Evolutionary conservation across 2,888 invertebrate species (phyloP), one percentile per base, ranked within the genome.

Genomic region (Chrysomela aeneicollis): DNA sequence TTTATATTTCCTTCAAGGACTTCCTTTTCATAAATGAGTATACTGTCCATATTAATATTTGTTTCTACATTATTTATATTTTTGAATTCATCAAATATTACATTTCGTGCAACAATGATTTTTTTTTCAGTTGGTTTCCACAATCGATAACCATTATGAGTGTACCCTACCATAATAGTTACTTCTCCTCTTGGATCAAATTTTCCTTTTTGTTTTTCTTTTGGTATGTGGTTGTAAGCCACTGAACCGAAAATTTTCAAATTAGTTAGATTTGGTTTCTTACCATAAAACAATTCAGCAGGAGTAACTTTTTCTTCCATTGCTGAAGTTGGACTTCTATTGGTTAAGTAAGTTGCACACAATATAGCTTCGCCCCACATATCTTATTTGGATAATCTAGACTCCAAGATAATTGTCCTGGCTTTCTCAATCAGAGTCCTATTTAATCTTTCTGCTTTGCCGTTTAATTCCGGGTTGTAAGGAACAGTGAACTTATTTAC

Each of bases 121-220:
- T 26, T 26, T 26, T 8, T 26, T 26, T 26, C 26, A 8, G 26
- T 5, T 26, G 26, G 26, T 26, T 26, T 49, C 18, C 10, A 18
- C 12, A 53, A 9, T 2, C 35, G 18, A 26, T 22, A 52, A 3
- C 52, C 52, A 26, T 52, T 52, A 52, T 2, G 18, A 12, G 26
- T 21, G 21, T 52, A 52, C n/a, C 52, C 30, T 22, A 52, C n/a
- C 52, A 52, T 52, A 8, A 52, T 52, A 26, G 18, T 12, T n/a
- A 52, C 12, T n/a, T 52, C 26, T 12, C 52, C 26, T 26, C 22
- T 50, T 21, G 21, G 1, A 19, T 50, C 50, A 22, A 50, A 50
- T 22, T 50, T 50, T 22, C 22, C 50, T 8, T 50, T 50, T 50
- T 50, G 50, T n/a, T 50, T 52, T 52, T 52, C 26, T 52, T 52